Evolutionary conservation across 2,888 invertebrate genomes (phyloP), one percentile per base, ranked within the genome.

Genomic region (Eugnorisma glareosa): DNA sequence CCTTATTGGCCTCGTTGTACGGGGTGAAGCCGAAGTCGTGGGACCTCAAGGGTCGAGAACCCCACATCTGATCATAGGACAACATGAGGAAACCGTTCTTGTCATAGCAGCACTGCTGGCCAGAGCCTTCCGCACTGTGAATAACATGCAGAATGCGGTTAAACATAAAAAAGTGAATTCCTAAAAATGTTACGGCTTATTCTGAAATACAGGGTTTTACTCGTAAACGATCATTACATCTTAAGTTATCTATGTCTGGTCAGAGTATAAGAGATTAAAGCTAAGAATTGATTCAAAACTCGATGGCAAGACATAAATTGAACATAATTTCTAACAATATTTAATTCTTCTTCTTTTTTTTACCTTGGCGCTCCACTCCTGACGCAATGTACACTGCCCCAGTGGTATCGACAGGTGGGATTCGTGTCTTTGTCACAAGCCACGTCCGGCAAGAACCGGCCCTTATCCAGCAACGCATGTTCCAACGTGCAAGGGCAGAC

Each of bases 21-120:
- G 99, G 99, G 84, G 98, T 97, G 88, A 98, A 98, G 43, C 99
- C 99, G 73, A 99, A 97, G 93, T 99, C 99, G 92, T 99, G 99
- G 1, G 98, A 98, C 72, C 99, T 97, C 70, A 98, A 97, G 0
- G 99, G 99, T 70, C 98, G 97, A 0, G 99, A 99, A 5, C 99
- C 99, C 98, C 99, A 99, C 97, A 98, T 98, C 91, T 99, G 99
- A 94, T 99, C 99, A 88, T 99, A 99, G 0, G 99, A 98, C 94
- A 99, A 97, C 98, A 99, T 99, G 37, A 99, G 97, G 94, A 98
- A 98, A 4, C 98, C 98, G 88, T 98, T 98, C 91, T 98, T 98
- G 93, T 99, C 99, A 93, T 99, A 99, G 93, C 99, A 99, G 90
- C 99, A 99, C 92, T 99, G 99, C 92, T 99, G 99, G 73, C 99